phyloP scores from a whole-genome alignment of 2,113 vertebrate species.

The Cyprinodon brontotheroides region DNA sequence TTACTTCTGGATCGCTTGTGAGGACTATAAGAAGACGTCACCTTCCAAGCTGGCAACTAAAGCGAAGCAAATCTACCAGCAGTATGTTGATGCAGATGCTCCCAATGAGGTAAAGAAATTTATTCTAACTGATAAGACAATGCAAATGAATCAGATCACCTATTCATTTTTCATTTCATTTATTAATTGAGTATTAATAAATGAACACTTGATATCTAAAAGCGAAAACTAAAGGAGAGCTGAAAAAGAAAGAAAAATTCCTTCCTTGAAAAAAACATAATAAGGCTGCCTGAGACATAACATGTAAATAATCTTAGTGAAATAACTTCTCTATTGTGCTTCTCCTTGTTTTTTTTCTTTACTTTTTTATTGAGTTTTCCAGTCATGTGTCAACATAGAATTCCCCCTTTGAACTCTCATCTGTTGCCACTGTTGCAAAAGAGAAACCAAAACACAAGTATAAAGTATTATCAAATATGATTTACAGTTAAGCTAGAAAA shows the following conservation, averaged over 20 bases:
- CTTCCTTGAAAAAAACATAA: too few species aligned
- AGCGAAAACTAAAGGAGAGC: neutral
- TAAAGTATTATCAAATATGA: neutral
- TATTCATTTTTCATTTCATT: neutral
- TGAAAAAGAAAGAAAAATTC: neutral
- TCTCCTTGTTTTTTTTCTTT: neutral
- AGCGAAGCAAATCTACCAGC: conserved; percentile 88
- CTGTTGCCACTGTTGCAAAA: neutral
- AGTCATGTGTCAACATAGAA: too few species aligned
- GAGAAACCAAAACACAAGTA: too few species aligned
- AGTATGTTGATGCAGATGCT: conserved; percentile 86
- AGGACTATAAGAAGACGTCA: conserved; percentile 86
- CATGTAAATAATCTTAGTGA: neutral
- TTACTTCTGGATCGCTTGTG: conserved; percentile 90
- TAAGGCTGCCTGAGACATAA: neutral
- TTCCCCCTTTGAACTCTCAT: neutral
- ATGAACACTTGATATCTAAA: neutral
- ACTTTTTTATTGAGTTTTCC: neutral
- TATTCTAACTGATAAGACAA: neutral
- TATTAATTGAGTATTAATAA: neutral
- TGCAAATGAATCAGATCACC: neutral
- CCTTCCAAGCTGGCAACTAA: conserved; percentile 77
- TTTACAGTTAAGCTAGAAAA: neutral
- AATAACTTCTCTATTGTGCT: neutral
- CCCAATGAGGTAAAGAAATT: conserved; percentile 83